Conservation (phyloP, 2,797 vertebrate species). For the Pseudochirops corinnae region DNA sequence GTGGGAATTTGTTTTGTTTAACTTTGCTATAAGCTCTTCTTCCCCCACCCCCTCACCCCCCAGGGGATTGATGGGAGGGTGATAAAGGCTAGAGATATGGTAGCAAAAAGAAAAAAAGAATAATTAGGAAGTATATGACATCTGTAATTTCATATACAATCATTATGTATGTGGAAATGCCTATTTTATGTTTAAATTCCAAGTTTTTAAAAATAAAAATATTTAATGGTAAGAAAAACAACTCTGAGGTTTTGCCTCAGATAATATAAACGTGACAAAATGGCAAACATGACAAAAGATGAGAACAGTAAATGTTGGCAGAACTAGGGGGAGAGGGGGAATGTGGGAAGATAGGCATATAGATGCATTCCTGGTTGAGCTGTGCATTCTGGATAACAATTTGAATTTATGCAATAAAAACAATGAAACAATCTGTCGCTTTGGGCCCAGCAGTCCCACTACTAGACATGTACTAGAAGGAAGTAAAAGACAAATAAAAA, state of each 20-base stretch:
- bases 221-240: background rate
- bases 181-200: background rate
- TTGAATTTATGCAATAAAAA: background rate
- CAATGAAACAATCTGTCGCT: background rate
- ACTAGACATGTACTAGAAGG: background rate
- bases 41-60: rapidly evolving
- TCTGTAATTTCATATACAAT: background rate
- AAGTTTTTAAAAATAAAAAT: background rate
- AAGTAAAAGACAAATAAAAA: background rate
- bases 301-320: background rate
- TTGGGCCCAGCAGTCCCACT: background rate
- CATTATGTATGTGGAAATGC: background rate
- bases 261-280: background rate
- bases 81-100: background rate
- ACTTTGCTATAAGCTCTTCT: background rate
- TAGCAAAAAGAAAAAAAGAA: background rate
- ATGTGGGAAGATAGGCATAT: background rate
- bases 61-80: background rate
- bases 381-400: background rate
- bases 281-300: background rate
- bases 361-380: background rate
- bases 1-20: background rate
- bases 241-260: too few species aligned
- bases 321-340: background rate
- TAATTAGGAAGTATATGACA: background rate